Conservation (phyloP, 2,888 invertebrate genomes). For the Arrhopalites spinosus region DNA sequence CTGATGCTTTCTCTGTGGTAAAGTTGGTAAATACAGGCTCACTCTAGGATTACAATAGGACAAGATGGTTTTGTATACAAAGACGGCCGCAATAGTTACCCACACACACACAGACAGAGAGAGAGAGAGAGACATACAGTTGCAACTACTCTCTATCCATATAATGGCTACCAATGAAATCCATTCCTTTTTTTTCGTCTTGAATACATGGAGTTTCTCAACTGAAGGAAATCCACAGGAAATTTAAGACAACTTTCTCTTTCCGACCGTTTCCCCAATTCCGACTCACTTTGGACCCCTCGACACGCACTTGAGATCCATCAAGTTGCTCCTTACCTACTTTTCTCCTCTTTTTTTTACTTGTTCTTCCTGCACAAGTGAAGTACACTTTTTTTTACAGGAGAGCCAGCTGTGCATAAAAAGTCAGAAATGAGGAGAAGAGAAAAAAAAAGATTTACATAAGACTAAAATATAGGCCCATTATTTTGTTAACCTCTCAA, state of each 20-base stretch:
- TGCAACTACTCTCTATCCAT: background rate
- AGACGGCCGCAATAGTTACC: too few relatives aligned
- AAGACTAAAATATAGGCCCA: too few relatives aligned
- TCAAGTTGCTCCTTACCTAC: slow-evolving; percentile 17
- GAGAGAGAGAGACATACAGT: background rate
- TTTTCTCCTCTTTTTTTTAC: background rate
- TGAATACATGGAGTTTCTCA: slow-evolving; percentile 7
- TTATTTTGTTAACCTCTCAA: background rate
- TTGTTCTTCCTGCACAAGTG: too few relatives aligned
- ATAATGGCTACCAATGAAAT: too few relatives aligned
- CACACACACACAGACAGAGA: background rate
- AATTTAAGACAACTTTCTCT: slow-evolving; percentile 22
- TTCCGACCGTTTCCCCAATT: slow-evolving; percentile 14
- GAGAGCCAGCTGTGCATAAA: too few relatives aligned
- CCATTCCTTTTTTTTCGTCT: too few relatives aligned
- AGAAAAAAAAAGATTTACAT: background rate
- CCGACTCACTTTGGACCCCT: slow-evolving; percentile 4
- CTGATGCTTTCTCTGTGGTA: too few relatives aligned
- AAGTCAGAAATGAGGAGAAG: background rate
- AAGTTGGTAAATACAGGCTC: too few relatives aligned
- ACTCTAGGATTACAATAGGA: too few relatives aligned
- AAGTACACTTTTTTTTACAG: too few relatives aligned
- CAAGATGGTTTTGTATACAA: too few relatives aligned
- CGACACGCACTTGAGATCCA: slow-evolving; percentile 31
- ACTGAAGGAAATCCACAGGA: slow-evolving; percentile 21